A percentile compares a stretch with the other conserved stretches of the same genome.
These are phyloP conservation scores for human (Homo sapiens) DNA, from an alignment of 2,113 vertebrate genomes.

Conservation along the genomic window DNA sequence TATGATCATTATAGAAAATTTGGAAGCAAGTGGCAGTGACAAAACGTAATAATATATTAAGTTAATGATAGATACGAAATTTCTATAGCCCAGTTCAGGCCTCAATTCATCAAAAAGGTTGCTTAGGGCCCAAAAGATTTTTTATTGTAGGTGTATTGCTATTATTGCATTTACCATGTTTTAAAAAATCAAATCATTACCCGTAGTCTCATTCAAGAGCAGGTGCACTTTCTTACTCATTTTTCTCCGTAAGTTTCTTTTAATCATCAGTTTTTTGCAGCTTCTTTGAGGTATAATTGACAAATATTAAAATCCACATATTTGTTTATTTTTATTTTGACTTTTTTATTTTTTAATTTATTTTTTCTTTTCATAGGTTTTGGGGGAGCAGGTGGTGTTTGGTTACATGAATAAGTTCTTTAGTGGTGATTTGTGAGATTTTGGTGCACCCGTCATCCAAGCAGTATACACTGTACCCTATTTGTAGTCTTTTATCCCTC, in stretches of 20 bases:
- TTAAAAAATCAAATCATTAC: not conserved
- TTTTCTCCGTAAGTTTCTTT: not conserved
- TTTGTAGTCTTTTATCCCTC: too few species aligned
- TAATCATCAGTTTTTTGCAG: not conserved
- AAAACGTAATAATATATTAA: not conserved
- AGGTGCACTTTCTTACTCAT: not conserved
- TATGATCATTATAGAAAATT: not conserved
- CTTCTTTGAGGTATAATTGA: not conserved
- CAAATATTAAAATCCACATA: not conserved
- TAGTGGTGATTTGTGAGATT: too few species aligned
- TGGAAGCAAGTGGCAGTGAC: not conserved
- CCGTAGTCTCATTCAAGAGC: not conserved
- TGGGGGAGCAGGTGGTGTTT: too few species aligned
- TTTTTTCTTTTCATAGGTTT: too few species aligned
- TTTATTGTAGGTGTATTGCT: not conserved
- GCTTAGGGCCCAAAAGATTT: not conserved
- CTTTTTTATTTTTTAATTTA: too few species aligned
- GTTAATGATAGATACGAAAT: not conserved
- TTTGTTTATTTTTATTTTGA: too few species aligned
- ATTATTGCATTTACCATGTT: not conserved
- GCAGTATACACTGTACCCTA: too few species aligned
- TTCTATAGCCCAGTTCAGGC: not conserved
- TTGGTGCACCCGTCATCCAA: too few species aligned
- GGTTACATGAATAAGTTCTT: too few species aligned
- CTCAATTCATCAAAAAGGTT: not conserved